A percentile compares a stretch with the other conserved stretches of the same genome.
Conservation (phyloP, 2,797 vertebrate genomes). For the Acridotheres tristis region DNA sequence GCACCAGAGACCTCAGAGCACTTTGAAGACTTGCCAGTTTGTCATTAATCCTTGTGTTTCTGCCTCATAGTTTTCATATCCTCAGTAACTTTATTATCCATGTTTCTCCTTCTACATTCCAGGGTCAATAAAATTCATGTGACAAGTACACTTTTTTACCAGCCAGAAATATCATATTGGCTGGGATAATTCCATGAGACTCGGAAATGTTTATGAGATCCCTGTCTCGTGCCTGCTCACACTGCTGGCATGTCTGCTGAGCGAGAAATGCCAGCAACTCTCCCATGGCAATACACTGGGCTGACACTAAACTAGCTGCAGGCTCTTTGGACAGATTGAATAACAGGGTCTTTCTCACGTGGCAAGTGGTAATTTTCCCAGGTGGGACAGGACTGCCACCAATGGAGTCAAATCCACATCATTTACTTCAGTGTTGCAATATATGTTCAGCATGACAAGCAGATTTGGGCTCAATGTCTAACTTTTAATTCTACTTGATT, state of each 20-base stretch:
- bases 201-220: not conserved
- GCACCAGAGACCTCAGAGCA: slow-evolving; percentile 18
- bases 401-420: not conserved
- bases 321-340: not conserved
- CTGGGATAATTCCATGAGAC: not conserved
- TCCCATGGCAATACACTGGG: not conserved
- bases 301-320: not conserved
- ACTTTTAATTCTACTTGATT: not conserved
- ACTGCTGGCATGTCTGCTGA: not conserved
- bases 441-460: not conserved
- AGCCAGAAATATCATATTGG: not conserved
- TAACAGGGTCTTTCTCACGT: accelerated
- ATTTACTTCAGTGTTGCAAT: not conserved
- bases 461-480: not conserved
- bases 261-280: not conserved
- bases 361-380: not conserved
- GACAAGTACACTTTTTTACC: not conserved
- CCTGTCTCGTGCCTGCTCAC: not conserved
- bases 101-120: slow-evolving; percentile 1
- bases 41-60: slow-evolving; percentile 15
- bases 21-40: slow-evolving; percentile 49
- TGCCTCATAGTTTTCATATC: not conserved
- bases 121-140: slow-evolving; percentile 24
- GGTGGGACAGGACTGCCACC: not conserved
- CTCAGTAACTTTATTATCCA: not conserved